Base-by-base conservation (phyloP, 2,113 vertebrate species). In the Chunga burmeisteri region DNA sequence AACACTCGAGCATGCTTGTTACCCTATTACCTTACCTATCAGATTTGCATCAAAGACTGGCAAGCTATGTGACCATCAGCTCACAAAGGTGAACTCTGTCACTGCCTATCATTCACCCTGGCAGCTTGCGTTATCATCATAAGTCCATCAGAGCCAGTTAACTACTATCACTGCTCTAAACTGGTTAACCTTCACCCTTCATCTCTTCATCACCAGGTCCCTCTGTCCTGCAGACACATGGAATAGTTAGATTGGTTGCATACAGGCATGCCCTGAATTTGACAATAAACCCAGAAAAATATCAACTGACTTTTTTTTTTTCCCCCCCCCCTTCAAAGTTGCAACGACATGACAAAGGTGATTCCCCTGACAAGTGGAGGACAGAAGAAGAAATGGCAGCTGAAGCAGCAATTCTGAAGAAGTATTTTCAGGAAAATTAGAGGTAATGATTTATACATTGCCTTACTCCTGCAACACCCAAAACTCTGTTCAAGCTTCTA, bases 311-410 rank as follows among this genome's bases (percentile, higher is more conserved):
- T 42, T 4, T 12, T n/a, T 20, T 79, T 13, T 55, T 65, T 50
- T 61, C 26, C 7, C 63, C 86, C 15, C 84, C 36, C n/a, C 32
- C 44, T 47, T 92, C 46, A 81, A 88, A 84, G 98, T 94, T 98
- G 55, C 98, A 99, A 88, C 98, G 81, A 67, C 99, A 99, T 0
- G 99, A 99, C 95, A 97, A 95, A 78, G 96, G 98, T 26, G 98
- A 98, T 68, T 55, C 96, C 15, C 94, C 98, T 7, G 94, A 95
- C 65, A 94, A 92, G 50, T 99, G 98, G 99, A 98, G 98, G 94
- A 98, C 98, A 2, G 98, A 99, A 84, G 98, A 98, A 61, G 98
- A 99, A 77, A 99, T 99, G 98, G 98, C 95, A 16, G 96, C 97
- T 8, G 98, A 99, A 93, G 98, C 98, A 9, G 94, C 96, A 20